phyloP scores from a whole-genome alignment of 1,140 invertebrate species.

The Drosophila nannoptera region DNA sequence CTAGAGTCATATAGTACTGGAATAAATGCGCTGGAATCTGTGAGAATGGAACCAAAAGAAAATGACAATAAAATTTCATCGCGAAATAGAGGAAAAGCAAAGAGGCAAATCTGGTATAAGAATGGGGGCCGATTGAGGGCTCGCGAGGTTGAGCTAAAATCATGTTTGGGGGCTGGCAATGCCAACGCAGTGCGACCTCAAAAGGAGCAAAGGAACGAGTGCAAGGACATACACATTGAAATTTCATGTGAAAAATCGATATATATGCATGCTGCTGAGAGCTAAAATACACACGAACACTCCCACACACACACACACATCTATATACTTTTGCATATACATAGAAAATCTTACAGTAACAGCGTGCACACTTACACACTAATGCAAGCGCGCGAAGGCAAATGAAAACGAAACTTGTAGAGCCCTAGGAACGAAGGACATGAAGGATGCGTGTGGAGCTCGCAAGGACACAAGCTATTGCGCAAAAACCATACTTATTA shows the following conservation, averaged over 20 bases:
- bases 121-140: background rate
- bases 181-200: slow-evolving; percentile 25
- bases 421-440: slow-evolving; percentile 48
- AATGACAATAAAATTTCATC: slow-evolving; percentile 15
- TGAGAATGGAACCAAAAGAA: background rate
- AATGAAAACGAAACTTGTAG: slow-evolving; percentile 66
- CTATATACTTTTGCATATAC: slow-evolving; percentile 36
- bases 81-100: slow-evolving; percentile 4
- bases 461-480: slow-evolving; percentile 62
- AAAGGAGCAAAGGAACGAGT: slow-evolving; percentile 42
- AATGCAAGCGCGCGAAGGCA: slow-evolving; percentile 10
- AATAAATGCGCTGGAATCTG: slow-evolving; percentile 15
- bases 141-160: slow-evolving; percentile 1
- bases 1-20: slow-evolving; percentile 5
- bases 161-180: slow-evolving; percentile 8
- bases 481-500: slow-evolving; percentile 40
- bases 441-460: slow-evolving; percentile 22
- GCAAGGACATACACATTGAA: slow-evolving; percentile 64
- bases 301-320: slow-evolving; percentile 4
- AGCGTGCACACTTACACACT: slow-evolving; percentile 3
- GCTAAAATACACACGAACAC: slow-evolving; percentile 2
- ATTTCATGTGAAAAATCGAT: slow-evolving; percentile 70
- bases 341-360: slow-evolving; percentile 28
- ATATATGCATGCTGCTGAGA: slow-evolving; percentile 52
- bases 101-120: no score